These are phyloP conservation scores for Microplitis deprimator DNA, from an alignment of 2,888 invertebrate genomes.

Conservation along the genomic window DNA sequence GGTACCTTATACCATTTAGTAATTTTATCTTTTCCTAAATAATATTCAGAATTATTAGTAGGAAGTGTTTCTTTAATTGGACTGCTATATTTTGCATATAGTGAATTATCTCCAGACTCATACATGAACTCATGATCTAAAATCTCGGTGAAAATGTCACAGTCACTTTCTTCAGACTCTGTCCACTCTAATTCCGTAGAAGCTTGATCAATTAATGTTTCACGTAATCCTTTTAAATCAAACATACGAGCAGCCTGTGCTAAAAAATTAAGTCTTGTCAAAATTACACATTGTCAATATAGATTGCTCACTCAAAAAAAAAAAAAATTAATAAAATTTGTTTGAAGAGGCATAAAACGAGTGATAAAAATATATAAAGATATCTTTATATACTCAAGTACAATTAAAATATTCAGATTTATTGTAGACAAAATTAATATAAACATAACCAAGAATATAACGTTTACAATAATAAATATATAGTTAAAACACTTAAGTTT, in stretches of 20 bases:
- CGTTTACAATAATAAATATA: not conserved
- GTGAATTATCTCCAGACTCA: not conserved
- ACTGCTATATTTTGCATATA: not conserved
- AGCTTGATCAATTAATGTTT: not conserved
- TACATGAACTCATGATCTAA: slow-evolving; percentile 6
- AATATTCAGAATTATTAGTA: not conserved
- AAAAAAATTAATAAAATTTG: not conserved
- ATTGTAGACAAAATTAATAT: not conserved
- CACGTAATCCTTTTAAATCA: not conserved
- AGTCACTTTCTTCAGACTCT: not conserved
- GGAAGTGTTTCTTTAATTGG: not conserved
- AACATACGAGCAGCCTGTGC: not conserved
- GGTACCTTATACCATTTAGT: slow-evolving; percentile 1
- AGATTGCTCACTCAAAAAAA: not conserved
- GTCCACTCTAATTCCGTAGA: not conserved
- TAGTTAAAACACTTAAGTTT: not conserved
- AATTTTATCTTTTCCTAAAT: slow-evolving; percentile 1
- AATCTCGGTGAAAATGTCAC: not conserved
- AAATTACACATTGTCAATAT: too few relatives aligned
- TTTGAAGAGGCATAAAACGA: not conserved
- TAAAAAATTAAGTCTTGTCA: not conserved
- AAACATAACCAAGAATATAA: not conserved
- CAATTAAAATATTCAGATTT: not conserved
- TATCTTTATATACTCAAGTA: not conserved
- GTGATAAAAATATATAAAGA: not conserved